These are phyloP conservation scores for Apeltes quadracus DNA, from an alignment of 2,113 vertebrate genomes.

Conservation along the genomic window DNA sequence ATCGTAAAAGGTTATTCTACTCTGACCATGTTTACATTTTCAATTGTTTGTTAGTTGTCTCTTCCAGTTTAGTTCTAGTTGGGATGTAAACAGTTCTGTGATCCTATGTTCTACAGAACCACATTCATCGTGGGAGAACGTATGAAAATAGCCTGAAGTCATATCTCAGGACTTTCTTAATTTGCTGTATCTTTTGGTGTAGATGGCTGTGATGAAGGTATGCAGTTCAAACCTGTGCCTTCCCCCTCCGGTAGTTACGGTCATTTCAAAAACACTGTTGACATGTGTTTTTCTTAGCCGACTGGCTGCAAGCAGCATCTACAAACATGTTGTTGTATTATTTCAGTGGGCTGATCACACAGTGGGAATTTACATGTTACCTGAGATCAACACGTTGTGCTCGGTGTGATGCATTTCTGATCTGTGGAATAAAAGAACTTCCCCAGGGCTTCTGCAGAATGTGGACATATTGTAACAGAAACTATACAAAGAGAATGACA, in stretches of 20 bases:
- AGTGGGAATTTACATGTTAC: neutral
- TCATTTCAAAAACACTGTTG: neutral
- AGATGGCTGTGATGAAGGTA: neutral
- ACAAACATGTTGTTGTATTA: neutral
- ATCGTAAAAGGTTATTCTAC: neutral
- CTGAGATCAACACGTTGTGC: too few relatives aligned
- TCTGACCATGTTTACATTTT: neutral
- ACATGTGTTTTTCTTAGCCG: neutral
- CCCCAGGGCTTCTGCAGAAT: conserved; percentile 39
- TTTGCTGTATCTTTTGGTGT: neutral
- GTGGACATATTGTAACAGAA: conserved; percentile 41
- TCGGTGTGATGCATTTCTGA: conserved; percentile 48
- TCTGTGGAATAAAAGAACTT: conserved; percentile 58
- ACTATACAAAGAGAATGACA: conserved; percentile 46
- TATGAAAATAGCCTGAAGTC: neutral
- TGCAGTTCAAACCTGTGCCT: neutral
- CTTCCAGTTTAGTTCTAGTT: neutral
- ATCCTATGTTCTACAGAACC: neutral
- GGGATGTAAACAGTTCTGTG: neutral
- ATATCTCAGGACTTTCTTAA: neutral
- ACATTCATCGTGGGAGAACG: neutral
- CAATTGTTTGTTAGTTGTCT: neutral
- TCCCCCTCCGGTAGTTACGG: neutral
- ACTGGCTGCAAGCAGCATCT: neutral
- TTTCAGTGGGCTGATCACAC: neutral